Evolutionary conservation across 1,140 invertebrate genomes (phyloP).

Genomic region (Drosophila virilis): DNA sequence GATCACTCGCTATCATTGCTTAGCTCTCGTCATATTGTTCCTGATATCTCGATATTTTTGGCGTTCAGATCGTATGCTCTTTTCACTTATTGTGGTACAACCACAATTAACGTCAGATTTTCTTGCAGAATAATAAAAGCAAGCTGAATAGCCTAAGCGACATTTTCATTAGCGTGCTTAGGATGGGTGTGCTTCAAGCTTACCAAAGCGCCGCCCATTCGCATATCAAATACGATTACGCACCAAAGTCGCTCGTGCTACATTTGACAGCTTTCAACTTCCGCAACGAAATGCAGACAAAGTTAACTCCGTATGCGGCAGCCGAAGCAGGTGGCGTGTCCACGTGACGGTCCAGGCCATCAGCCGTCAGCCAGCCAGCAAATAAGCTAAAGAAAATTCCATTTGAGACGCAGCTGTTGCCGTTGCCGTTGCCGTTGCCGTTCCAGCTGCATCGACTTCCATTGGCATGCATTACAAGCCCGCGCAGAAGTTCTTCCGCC

Average conservation of each 20-base stretch:
- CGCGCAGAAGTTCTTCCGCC: slow-evolving; percentile 42
- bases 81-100: too few species aligned
- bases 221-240: slow-evolving; percentile 41
- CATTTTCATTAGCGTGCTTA: neutral
- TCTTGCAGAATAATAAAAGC: too few species aligned
- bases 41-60: too few species aligned
- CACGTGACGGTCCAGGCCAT: slow-evolving; percentile 45
- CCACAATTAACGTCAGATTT: too few species aligned
- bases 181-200: neutral
- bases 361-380: slow-evolving; percentile 66
- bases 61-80: too few species aligned
- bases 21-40: too few species aligned
- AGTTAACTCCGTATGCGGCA: slow-evolving; percentile 44
- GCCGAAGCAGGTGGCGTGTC: slow-evolving; percentile 25
- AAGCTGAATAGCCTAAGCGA: neutral
- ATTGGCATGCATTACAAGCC: slow-evolving; percentile 59
- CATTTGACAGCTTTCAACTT: slow-evolving; percentile 67
- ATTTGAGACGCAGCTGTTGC: slow-evolving; percentile 58
- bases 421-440: neutral
- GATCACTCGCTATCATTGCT: too few species aligned
- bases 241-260: slow-evolving; percentile 38
- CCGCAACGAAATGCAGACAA: slow-evolving; percentile 51
- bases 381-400: slow-evolving; percentile 78
- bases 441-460: slow-evolving; percentile 3
- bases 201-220: slow-evolving; percentile 1